Evolutionary conservation across 1,140 invertebrate genomes (phyloP).

Genomic region (Andricus grossulariae): DNA sequence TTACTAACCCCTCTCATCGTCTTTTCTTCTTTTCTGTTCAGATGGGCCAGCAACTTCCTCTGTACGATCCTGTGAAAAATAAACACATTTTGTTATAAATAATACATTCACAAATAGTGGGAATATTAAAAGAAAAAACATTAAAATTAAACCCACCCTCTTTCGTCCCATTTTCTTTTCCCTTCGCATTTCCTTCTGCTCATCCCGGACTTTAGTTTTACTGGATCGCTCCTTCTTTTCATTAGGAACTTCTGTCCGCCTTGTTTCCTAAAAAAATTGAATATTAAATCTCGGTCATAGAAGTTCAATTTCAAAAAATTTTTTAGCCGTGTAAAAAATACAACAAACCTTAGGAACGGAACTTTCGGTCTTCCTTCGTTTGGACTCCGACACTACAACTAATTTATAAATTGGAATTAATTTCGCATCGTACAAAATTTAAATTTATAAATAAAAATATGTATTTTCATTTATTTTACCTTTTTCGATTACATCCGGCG

Average conservation of each 20-base stretch:
- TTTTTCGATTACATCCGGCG: slow-evolving; percentile 77
- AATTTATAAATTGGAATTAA: not conserved
- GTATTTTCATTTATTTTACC: slow-evolving; percentile 53
- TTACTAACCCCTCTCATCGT: slow-evolving; percentile 83
- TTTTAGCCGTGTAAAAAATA: slow-evolving; percentile 68
- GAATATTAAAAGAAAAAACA: slow-evolving; percentile 30
- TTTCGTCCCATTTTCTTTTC: slow-evolving; percentile 86
- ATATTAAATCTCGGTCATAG: not conserved
- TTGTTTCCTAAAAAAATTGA: slow-evolving; percentile 67
- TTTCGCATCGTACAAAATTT: not conserved
- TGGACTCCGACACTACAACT: slow-evolving; percentile 78
- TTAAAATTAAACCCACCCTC: slow-evolving; percentile 76
- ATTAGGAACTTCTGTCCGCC: slow-evolving; percentile 76
- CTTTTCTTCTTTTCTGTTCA: slow-evolving; percentile 85
- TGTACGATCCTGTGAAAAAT: slow-evolving; percentile 78
- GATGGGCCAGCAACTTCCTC: slow-evolving; percentile 79
- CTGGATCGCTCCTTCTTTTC: slow-evolving; percentile 83
- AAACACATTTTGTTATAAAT: slow-evolving; percentile 19
- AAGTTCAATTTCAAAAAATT: slow-evolving; percentile 10
- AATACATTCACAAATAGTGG: slow-evolving; percentile 33
- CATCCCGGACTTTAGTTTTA: slow-evolving; percentile 80
- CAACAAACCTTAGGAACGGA: slow-evolving; percentile 85
- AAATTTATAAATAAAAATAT: slow-evolving; percentile 32
- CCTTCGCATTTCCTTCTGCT: slow-evolving; percentile 83
- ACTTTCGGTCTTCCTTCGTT: slow-evolving; percentile 87